A percentile compares a stretch with the other conserved stretches of the same genome.
These are phyloP conservation scores for Neopipo cinnamomea DNA, from an alignment of 2,113 vertebrate species.

Conservation along the genomic window DNA sequence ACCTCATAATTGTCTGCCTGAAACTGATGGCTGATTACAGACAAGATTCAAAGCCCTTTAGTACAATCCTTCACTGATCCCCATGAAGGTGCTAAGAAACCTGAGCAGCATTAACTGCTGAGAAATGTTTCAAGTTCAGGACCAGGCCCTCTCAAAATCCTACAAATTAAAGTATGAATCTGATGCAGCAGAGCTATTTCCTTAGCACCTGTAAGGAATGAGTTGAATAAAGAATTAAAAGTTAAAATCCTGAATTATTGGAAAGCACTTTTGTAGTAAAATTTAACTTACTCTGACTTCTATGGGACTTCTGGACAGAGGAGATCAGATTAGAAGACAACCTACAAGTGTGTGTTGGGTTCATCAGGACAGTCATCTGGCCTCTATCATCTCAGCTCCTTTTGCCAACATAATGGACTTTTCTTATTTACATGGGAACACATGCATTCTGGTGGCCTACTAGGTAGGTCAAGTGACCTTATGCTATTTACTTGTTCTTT, in stretches of 20 bases:
- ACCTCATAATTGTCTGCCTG: neutral
- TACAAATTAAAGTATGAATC: neutral
- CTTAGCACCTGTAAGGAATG: neutral
- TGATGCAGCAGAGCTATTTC: neutral
- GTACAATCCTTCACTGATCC: neutral
- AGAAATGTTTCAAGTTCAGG: neutral
- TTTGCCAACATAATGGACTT: neutral
- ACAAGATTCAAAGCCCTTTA: neutral
- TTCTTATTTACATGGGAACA: neutral
- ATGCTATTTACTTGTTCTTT: neutral
- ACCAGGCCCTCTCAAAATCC: neutral
- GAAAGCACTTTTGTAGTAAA: neutral
- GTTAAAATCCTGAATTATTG: neutral
- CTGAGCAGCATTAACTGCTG: neutral
- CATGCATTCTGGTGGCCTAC: neutral
- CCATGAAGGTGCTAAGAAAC: neutral
- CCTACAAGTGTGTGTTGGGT: fast-evolving
- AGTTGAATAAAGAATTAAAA: neutral
- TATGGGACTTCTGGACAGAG: neutral
- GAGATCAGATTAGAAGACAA: neutral
- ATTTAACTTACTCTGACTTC: neutral
- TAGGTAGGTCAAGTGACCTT: neutral
- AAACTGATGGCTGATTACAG: neutral
- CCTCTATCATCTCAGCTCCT: neutral
- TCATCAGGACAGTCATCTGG: neutral